Evolutionary conservation across 2,113 vertebrate species (phyloP), one percentile per base, ranked within the genome.

Genomic region (Oceanites oceanicus): DNA sequence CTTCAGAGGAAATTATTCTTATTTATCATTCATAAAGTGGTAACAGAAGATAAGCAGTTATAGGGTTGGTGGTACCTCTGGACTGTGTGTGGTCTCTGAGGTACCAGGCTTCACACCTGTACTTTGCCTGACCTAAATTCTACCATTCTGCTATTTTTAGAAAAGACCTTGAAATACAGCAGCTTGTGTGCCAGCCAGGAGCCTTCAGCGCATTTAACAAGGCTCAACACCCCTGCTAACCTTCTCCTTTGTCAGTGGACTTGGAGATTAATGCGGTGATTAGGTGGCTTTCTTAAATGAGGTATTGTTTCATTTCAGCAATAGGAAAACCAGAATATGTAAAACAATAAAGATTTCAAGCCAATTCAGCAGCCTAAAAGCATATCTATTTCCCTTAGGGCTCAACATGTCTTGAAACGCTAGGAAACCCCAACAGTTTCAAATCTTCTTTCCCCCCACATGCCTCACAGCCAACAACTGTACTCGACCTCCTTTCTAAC

Each of bases 261-360:
- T 71, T 3, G 0, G 73, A 94, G 93, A 96, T 96, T 92, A 88
- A 77, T 42, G 66, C 2, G 2, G 63, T 5, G 92, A 97, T 95
- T 96, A 95, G 85, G 49, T 66, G 30, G 86, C 53, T 79, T 94
- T 83, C 88, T 88, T 85, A 92, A 88, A 76, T 62, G 53, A 93
- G 50, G 67, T 67, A 96, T 94, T 97, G 95, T 94, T 96, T 96
- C 58, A 83, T 88, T 95, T 86, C 55, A 79, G 95, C 81, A 96
- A 97, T 88, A 96, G 88, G 88, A 93, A 96, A 95, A 75, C 45
- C 62, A 90, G 27, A 62, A 25, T 23, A 50, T 55, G 80, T 83
- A 55, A 93, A 91, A 49, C 58, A 95, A 92, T 86, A 70, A 94
- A 94, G 63, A 90, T 90, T 74, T 95, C 47, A 61, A 96, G 76